Percentiles rank a stretch among this genome's conserved stretches.
These are phyloP conservation scores for Scaptodrosophila latifasciaeformis DNA, from an alignment of 2,888 invertebrate species.

Conservation along the genomic window DNA sequence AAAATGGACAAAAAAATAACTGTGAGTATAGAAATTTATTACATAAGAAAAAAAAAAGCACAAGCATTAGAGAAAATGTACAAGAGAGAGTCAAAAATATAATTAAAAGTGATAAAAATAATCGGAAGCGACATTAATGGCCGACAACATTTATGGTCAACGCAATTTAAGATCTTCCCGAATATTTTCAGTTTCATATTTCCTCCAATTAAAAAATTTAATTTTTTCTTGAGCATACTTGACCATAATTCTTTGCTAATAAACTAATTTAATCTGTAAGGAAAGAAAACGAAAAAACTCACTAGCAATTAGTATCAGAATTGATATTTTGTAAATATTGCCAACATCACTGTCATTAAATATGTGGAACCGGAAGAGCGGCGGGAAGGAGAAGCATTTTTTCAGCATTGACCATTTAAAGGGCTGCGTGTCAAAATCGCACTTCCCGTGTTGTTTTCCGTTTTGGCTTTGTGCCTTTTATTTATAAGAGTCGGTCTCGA, in stretches of 20 bases:
- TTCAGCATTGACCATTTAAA: not conserved
- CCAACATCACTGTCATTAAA: no score
- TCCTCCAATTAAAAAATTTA: no score
- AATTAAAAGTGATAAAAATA: slow-evolving; percentile 70
- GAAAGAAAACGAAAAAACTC: no score
- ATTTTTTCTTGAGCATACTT: no score
- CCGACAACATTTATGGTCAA: slow-evolving; percentile 38
- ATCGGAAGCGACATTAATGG: slow-evolving; percentile 58
- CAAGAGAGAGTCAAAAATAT: slow-evolving; percentile 17
- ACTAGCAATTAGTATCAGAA: no score
- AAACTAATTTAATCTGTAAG: no score
- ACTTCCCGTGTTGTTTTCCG: slow-evolving; percentile 22
- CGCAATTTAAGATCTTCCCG: no score
- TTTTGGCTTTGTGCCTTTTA: slow-evolving; percentile 18
- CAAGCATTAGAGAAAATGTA: slow-evolving; percentile 7
- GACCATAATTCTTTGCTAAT: no score
- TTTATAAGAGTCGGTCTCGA: slow-evolving; percentile 31
- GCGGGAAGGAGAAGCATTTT: no score
- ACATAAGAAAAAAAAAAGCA: slow-evolving; percentile 66
- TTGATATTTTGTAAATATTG: no score
- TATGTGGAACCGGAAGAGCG: no score
- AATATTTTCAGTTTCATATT: no score
- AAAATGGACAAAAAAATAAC: not conserved
- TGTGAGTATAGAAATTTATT: slow-evolving; percentile 38
- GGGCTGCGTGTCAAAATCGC: slow-evolving; percentile 32